These are phyloP conservation scores for Garrulus glandarius DNA, from an alignment of 2,797 vertebrate genomes.

Conservation along the genomic window DNA sequence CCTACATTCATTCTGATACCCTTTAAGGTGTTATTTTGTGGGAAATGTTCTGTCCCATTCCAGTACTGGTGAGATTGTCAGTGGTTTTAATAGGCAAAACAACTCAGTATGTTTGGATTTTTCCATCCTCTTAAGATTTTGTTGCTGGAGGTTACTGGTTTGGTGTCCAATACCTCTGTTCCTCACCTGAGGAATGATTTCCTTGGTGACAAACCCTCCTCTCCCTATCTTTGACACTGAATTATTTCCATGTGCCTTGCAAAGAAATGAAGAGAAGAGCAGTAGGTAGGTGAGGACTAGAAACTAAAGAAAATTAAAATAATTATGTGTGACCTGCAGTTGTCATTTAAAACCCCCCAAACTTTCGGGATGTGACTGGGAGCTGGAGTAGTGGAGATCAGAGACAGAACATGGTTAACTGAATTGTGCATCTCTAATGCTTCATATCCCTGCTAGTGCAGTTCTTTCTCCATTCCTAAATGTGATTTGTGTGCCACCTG, in stretches of 20 bases:
- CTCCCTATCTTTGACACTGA: background rate
- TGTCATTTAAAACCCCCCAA: background rate
- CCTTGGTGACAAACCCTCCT: background rate
- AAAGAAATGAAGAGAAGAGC: background rate
- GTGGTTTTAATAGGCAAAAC: background rate
- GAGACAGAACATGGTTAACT: background rate
- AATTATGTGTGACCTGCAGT: background rate
- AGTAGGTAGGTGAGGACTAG: background rate
- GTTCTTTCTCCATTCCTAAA: conserved; percentile 45
- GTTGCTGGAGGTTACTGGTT: background rate
- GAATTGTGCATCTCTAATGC: conserved; percentile 17
- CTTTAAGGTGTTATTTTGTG: background rate
- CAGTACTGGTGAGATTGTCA: background rate
- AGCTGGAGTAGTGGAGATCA: background rate
- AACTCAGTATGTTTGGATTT: accelerated
- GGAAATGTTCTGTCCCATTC: background rate
- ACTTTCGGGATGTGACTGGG: background rate
- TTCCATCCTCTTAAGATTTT: accelerated
- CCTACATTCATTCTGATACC: background rate
- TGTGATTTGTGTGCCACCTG: conserved; percentile 63
- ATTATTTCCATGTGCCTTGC: background rate
- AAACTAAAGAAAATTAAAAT: background rate
- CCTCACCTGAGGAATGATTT: background rate
- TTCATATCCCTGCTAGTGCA: conserved; percentile 10
- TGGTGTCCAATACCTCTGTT: background rate